These are phyloP conservation scores for Lota lota DNA, from an alignment of 2,113 vertebrate genomes.

Conservation along the genomic window DNA sequence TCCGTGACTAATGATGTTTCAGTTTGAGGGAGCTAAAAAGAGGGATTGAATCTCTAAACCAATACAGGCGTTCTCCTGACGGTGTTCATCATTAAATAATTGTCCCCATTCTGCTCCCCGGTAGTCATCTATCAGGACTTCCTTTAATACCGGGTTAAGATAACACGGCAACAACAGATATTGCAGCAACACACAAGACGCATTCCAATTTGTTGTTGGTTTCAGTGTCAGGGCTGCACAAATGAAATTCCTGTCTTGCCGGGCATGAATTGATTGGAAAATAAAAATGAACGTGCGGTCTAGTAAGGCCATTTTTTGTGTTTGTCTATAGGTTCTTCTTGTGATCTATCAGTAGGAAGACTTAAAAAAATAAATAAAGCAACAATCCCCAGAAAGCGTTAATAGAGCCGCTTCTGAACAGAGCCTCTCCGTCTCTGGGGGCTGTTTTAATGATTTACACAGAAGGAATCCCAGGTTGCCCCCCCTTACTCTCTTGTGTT, in stretches of 20 bases:
- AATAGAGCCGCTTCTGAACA: slow-evolving; percentile 62
- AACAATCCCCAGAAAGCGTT: slow-evolving; percentile 49
- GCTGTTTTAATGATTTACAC: slow-evolving; percentile 68
- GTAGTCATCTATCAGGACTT: no score
- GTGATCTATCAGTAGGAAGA: slow-evolving; percentile 53
- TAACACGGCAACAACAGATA: slow-evolving; percentile 49
- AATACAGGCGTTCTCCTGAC: neutral
- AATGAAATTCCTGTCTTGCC: slow-evolving; percentile 67
- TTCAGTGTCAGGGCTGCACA: slow-evolving; percentile 65
- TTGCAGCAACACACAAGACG: slow-evolving; percentile 62
- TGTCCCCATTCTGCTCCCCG: no score
- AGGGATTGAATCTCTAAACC: no score
- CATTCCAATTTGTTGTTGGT: slow-evolving; percentile 73
- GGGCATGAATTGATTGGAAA: slow-evolving; percentile 67
- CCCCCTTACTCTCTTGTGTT: slow-evolving; percentile 34
- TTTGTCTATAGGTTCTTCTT: slow-evolving; percentile 42
- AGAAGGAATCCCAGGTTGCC: slow-evolving; percentile 54
- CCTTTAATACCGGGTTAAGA: no score
- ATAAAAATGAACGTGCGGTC: slow-evolving; percentile 62
- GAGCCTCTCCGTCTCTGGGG: slow-evolving; percentile 58
- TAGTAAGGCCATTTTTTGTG: slow-evolving; percentile 37
- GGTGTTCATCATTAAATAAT: slow-evolving; percentile 31
- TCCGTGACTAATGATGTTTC: no score
- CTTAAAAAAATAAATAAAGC: slow-evolving; percentile 48
- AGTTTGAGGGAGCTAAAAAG: no score